These are phyloP conservation scores for Sinella curviseta DNA, from an alignment of 1,140 invertebrate genomes.

Conservation along the genomic window DNA sequence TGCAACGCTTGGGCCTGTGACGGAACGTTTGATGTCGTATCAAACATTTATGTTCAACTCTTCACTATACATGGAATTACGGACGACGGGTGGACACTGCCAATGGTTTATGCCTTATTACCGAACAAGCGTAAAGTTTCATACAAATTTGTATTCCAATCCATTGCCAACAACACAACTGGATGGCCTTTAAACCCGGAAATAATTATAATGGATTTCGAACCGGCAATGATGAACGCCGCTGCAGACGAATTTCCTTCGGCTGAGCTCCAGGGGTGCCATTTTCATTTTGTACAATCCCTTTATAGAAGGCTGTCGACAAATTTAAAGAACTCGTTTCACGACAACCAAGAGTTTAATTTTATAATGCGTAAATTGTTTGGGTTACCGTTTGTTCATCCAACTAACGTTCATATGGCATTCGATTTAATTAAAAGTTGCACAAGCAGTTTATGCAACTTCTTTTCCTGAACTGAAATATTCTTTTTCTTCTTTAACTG, in stretches of 20 bases:
- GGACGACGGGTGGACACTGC: background rate
- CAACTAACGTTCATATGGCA: too few relatives aligned
- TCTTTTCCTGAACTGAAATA: too few relatives aligned
- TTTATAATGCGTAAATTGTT: too few relatives aligned
- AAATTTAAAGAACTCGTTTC: too few relatives aligned
- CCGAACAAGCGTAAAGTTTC: background rate
- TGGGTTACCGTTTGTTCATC: too few relatives aligned
- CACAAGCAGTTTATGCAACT: too few relatives aligned
- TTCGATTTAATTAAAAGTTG: too few relatives aligned
- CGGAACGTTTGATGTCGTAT: slow-evolving; percentile 1
- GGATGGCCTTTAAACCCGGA: background rate
- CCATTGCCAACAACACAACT: background rate
- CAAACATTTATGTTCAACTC: background rate
- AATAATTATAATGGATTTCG: background rate
- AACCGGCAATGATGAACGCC: background rate
- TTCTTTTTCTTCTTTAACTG: too few relatives aligned
- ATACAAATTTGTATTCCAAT: background rate
- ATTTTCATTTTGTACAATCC: background rate
- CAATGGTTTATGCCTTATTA: background rate
- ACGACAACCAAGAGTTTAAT: too few relatives aligned
- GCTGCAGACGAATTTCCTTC: background rate
- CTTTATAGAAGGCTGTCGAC: too few relatives aligned
- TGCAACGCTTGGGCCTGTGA: background rate
- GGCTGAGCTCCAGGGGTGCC: background rate
- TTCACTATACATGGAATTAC: slow-evolving; percentile 1